Evolutionary conservation across 1,140 invertebrate species (phyloP).

Genomic region (Cotesia vestalis): DNA sequence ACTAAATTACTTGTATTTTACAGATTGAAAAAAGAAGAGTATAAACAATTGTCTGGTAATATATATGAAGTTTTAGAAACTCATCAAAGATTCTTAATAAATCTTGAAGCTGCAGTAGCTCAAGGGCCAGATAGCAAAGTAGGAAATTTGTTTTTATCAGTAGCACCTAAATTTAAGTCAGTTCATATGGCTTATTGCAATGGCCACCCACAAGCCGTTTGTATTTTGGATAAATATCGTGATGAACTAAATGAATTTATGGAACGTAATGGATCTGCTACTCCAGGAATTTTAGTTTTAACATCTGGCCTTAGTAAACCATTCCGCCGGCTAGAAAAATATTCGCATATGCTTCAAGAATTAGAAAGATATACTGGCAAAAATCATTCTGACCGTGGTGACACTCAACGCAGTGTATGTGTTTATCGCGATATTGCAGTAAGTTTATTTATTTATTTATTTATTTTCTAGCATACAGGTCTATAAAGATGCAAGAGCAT

Average conservation of each 20-base stretch:
- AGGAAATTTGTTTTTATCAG: slow-evolving; percentile 89
- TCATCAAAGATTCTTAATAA: slow-evolving; percentile 80
- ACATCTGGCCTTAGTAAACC: slow-evolving; percentile 94
- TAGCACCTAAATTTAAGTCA: slow-evolving; percentile 85
- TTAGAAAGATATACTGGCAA: slow-evolving; percentile 94
- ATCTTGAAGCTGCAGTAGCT: slow-evolving; percentile 79
- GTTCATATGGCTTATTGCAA: slow-evolving; percentile 90
- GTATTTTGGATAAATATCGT: slow-evolving; percentile 89
- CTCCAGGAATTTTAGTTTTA: slow-evolving; percentile 86
- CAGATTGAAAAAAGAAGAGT: slow-evolving; percentile 87
- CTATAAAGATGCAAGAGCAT: neutral
- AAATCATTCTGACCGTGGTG: slow-evolving; percentile 93
- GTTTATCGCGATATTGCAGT: slow-evolving; percentile 96
- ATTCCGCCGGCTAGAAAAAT: slow-evolving; percentile 94
- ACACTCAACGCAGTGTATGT: slow-evolving; percentile 91
- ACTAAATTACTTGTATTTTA: slow-evolving; percentile 47
- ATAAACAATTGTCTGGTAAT: slow-evolving; percentile 86
- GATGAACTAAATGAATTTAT: slow-evolving; percentile 88
- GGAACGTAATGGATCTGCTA: slow-evolving; percentile 83
- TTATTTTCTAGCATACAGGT: slow-evolving; percentile 26
- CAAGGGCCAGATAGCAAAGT: slow-evolving; percentile 83
- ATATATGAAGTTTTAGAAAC: slow-evolving; percentile 85
- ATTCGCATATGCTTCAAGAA: slow-evolving; percentile 93
- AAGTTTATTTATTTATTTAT: slow-evolving; percentile 62
- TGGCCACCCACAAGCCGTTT: slow-evolving; percentile 91